These are phyloP conservation scores for Planococcus citri DNA, from an alignment of 1,140 invertebrate genomes.

Conservation along the genomic window DNA sequence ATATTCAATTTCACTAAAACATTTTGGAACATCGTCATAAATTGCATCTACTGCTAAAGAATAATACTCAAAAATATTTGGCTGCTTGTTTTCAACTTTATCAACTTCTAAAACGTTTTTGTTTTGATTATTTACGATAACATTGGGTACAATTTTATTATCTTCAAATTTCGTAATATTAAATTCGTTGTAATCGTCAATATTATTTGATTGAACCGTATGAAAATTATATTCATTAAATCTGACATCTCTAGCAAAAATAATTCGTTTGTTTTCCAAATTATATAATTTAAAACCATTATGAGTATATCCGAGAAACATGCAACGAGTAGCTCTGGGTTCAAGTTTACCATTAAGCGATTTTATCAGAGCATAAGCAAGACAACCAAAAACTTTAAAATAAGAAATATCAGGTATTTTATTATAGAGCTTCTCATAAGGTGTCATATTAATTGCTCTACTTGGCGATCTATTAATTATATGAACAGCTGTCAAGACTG, in stretches of 20 bases:
- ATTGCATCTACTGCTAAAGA: not conserved
- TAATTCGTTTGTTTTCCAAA: conserved; percentile 16
- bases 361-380: conserved; percentile 26
- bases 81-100: not conserved
- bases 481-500: conserved; percentile 23
- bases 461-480: conserved; percentile 21
- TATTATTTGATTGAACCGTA: not conserved
- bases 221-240: conserved; percentile 12
- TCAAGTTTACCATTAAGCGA: conserved; percentile 31
- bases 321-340: conserved; percentile 22
- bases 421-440: conserved; percentile 27
- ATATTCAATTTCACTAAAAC: not conserved
- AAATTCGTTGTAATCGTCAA: not conserved
- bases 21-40: not conserved
- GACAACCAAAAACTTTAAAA: conserved; percentile 31
- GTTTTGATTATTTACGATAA: no score
- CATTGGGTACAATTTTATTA: not conserved
- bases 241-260: not conserved
- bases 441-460: conserved; percentile 24
- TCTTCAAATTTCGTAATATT: conserved; percentile 12
- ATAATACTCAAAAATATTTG: not conserved
- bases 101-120: not conserved
- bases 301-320: conserved; percentile 29
- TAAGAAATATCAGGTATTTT: conserved; percentile 27
- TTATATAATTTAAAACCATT: conserved; percentile 23